Base-by-base conservation (phyloP, 2,113 vertebrate genomes). In the Aptenodytes patagonicus region DNA sequence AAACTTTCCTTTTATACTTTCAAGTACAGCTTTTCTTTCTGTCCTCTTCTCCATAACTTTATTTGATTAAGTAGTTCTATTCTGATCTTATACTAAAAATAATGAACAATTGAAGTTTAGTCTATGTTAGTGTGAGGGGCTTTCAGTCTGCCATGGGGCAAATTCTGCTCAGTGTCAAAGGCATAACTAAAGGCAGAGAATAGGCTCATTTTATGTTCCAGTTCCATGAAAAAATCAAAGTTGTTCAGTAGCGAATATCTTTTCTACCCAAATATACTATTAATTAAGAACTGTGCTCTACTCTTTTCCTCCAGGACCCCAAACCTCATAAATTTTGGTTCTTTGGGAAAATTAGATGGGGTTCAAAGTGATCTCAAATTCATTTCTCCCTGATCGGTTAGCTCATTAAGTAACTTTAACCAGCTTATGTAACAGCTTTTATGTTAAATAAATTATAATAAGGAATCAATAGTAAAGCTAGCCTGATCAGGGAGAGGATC, bases 391-490 rank as follows among this genome's bases (percentile, higher is more conserved):
- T 95, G 95, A 95, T 94, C 85, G 2, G 89, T 92, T 86, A 85
- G 80, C 77, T 96, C 87, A 97, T 97, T 97, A 97, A 95, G 93
- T 47, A 96, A 92, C 47, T 94, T 95, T 93, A 96, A 91, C 62
- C 38, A 96, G 66, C 82, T 96, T 92, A 97, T 95, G 81, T 93
- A 97, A 96, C 46, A 96, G 83, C 66, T 95, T 95, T 97, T 76
- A 94, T 84, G 90, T 95, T 98, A 95, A 97, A 97, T 97, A 97
- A 97, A 96, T 97, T 96, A 97, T 96, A 96, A 95, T 86, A 88
- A 89, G n/a, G 78, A 97, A 97, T 97, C 95, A 93, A 95, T 96
- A 97, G 85, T 65, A 92, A 96, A 95, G 70, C 76, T 91, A 93
- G 52, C 25, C 49, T 77, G 94, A 95, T 95, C 87, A 95, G 52